Conservation (phyloP, 2,797 vertebrate species). For the Cossypha polioptera region DNA sequence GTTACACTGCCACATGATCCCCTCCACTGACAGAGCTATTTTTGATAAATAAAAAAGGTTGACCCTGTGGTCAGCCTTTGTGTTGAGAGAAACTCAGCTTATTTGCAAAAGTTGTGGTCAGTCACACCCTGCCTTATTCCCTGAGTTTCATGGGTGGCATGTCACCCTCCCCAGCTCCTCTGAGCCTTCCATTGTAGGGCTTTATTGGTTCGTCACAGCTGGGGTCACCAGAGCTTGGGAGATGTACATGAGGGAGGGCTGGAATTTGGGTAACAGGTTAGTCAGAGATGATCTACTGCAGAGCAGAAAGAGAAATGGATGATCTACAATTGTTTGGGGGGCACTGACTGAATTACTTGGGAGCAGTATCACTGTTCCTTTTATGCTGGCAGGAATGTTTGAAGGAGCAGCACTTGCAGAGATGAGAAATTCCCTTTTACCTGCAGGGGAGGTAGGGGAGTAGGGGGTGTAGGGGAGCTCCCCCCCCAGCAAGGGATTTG, state of each 20-base stretch:
- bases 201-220: background rate
- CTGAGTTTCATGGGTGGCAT: background rate
- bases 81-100: background rate
- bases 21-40: background rate
- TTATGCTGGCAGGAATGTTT: background rate
- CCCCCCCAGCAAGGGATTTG: background rate
- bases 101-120: background rate
- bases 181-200: background rate
- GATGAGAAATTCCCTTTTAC: background rate
- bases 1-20: background rate
- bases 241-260: background rate
- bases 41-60: background rate
- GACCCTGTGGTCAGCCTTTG: background rate
- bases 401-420: background rate
- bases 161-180: background rate
- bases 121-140: background rate
- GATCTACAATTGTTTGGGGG: background rate
- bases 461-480: too few relatives aligned
- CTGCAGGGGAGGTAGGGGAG: background rate
- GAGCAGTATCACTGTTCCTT: background rate
- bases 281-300: background rate
- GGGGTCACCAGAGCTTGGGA: background rate
- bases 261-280: background rate
- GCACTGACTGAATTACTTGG: fast-evolving
- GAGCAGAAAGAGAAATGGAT: background rate